Evolutionary conservation across 2,113 vertebrate genomes (phyloP).

Genomic region (Corythornis cristatus): DNA sequence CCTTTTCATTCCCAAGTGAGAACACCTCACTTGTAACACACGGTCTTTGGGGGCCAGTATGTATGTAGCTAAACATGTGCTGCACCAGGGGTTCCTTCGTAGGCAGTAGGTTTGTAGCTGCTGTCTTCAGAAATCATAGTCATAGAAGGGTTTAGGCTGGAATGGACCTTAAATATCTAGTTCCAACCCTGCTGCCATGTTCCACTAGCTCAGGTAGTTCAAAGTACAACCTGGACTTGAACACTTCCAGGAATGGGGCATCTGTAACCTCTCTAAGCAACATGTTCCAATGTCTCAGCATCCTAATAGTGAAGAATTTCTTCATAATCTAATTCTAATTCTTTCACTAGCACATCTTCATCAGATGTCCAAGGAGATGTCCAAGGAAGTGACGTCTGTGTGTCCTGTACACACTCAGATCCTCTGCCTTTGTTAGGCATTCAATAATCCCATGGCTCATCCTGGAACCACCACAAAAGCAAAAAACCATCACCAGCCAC

Average conservation of each 20-base stretch:
- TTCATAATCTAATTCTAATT: too few species aligned
- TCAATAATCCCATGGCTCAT: neutral
- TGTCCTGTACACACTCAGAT: neutral
- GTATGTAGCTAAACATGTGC: neutral
- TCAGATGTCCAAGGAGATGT: neutral
- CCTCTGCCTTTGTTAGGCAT: neutral
- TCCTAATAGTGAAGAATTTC: too few species aligned
- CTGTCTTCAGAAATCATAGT: neutral
- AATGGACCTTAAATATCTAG: neutral
- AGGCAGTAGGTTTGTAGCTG: neutral
- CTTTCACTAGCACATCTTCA: neutral
- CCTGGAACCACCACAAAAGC: neutral
- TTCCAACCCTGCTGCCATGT: neutral
- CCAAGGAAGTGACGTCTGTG: neutral
- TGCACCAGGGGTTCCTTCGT: neutral
- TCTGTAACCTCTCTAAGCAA: neutral
- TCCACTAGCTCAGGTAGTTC: neutral
- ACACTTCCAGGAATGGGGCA: neutral
- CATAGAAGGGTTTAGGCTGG: neutral
- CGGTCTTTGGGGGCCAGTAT: neutral
- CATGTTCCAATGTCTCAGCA: too few species aligned
- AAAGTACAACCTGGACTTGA: neutral
- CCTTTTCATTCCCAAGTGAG: neutral
- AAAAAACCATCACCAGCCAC: fast-evolving
- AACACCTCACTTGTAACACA: neutral